phyloP scores from a whole-genome alignment of 2,797 vertebrate species.

The Pipistrellus nathusii region DNA sequence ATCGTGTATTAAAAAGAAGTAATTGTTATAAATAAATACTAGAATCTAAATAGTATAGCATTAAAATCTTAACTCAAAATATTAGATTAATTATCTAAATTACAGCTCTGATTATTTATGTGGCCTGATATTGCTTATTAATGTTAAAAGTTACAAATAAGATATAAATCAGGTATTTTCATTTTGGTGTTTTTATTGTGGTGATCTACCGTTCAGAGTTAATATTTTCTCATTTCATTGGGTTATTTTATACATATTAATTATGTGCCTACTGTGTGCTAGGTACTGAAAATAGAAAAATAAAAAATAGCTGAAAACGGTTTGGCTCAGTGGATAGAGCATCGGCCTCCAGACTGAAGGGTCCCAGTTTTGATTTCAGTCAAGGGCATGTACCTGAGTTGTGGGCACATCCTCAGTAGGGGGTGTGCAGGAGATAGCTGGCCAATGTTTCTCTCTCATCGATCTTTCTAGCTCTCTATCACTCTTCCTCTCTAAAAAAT shows the following conservation, averaged over 20 bases:
- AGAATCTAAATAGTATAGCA: neutral
- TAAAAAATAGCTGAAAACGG: neutral
- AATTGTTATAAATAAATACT: neutral
- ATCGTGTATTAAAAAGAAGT: neutral
- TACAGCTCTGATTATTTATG: neutral
- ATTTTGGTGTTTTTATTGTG: neutral
- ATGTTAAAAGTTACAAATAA: neutral
- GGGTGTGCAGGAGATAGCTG: too few species aligned
- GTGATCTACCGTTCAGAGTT: neutral
- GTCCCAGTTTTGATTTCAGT: too few species aligned
- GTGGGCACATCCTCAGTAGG: too few species aligned
- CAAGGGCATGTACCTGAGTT: too few species aligned
- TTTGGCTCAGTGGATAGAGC: too few species aligned
- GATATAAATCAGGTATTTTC: neutral
- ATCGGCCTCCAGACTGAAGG: too few species aligned
- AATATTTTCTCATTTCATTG: neutral
- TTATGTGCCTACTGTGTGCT: neutral
- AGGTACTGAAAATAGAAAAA: neutral
- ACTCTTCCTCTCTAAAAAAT: too few species aligned
- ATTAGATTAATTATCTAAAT: neutral
- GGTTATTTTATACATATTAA: neutral
- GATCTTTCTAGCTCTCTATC: too few species aligned
- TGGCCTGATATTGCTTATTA: neutral
- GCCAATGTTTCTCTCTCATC: too few species aligned
- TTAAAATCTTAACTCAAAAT: neutral